A percentile compares a stretch with the other conserved stretches of the same genome.
Conservation (phyloP, 2,797 vertebrate species). For the Enteromius treurensis region DNA sequence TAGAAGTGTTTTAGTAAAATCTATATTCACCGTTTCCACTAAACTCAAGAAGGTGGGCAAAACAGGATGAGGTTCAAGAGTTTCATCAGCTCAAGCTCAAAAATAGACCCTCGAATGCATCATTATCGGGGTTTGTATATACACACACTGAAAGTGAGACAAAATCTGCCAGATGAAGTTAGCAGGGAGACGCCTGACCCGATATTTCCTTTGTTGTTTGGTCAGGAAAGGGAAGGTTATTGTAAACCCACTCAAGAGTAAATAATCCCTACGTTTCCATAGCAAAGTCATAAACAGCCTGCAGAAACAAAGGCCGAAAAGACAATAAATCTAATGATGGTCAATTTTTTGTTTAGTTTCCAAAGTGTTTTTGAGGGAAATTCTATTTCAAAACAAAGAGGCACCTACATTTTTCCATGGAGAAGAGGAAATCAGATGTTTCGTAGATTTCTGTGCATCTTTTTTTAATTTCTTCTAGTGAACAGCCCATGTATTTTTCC, state of each 20-base stretch:
- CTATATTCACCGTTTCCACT: slow-evolving; percentile 46
- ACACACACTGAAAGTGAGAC: slow-evolving; percentile 67
- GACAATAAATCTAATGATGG: slow-evolving; percentile 85
- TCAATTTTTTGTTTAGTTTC: slow-evolving; percentile 89
- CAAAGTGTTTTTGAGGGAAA: slow-evolving; percentile 81
- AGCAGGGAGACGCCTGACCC: slow-evolving; percentile 79
- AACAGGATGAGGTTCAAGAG: slow-evolving; percentile 63
- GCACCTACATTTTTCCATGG: slow-evolving; percentile 77
- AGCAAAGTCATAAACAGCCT: slow-evolving; percentile 81
- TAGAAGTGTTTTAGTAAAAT: slow-evolving; percentile 52
- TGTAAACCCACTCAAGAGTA: slow-evolving; percentile 79
- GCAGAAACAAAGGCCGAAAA: slow-evolving; percentile 75
- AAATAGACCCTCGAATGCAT: slow-evolving; percentile 60
- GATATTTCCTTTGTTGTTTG: slow-evolving; percentile 87
- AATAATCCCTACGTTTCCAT: slow-evolving; percentile 85
- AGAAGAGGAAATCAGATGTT: slow-evolving; percentile 79
- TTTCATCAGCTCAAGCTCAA: slow-evolving; percentile 52
- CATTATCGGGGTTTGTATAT: slow-evolving; percentile 62
- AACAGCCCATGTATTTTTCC: slow-evolving; percentile 76
- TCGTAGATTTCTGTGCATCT: slow-evolving; percentile 64
- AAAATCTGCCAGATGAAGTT: slow-evolving; percentile 77
- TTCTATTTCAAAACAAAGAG: slow-evolving; percentile 79
- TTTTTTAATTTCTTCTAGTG: slow-evolving; percentile 67
- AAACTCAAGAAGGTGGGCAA: slow-evolving; percentile 51
- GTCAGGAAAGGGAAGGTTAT: slow-evolving; percentile 86